Evolutionary conservation across 2,888 invertebrate species (phyloP).

Genomic region (Chouioia cunea): DNA sequence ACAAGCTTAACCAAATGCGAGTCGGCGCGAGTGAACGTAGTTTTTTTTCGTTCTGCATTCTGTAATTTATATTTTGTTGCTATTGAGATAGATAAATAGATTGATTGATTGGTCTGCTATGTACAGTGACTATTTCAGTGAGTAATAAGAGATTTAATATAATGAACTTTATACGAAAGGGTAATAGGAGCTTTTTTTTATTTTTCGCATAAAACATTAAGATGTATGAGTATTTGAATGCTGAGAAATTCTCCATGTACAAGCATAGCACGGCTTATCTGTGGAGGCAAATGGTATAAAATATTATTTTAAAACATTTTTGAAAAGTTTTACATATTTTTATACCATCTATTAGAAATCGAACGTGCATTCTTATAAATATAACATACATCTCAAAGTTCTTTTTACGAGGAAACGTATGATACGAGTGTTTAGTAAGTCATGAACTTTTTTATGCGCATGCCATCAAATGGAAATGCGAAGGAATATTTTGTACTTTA

Average conservation of each 20-base stretch:
- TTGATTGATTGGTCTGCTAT: constrained; percentile 27
- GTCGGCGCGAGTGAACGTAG: no score
- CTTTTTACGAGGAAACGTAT: constrained; percentile 30
- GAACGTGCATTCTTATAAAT: constrained; percentile 30
- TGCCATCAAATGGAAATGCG: constrained; percentile 35
- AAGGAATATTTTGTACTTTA: constrained; percentile 37
- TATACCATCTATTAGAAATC: background rate
- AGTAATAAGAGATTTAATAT: constrained; percentile 21
- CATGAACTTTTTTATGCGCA: constrained; percentile 36
- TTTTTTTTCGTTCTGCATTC: no score
- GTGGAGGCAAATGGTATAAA: no score
- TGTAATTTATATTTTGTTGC: constrained; percentile 46
- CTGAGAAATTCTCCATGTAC: no score
- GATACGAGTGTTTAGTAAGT: constrained; percentile 24
- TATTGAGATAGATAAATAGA: constrained; percentile 28
- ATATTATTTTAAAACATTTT: background rate
- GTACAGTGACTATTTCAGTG: constrained; percentile 9
- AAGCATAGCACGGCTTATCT: no score
- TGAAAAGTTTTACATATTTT: constrained; percentile 29
- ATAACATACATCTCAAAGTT: constrained; percentile 14
- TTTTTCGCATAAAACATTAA: no score
- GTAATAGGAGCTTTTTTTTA: constrained; percentile 12
- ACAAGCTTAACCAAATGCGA: background rate
- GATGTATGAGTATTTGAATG: no score
- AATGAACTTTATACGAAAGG: constrained; percentile 27